These are phyloP conservation scores for Polymixis flavicincta DNA, from an alignment of 2,888 invertebrate species.

Conservation along the genomic window DNA sequence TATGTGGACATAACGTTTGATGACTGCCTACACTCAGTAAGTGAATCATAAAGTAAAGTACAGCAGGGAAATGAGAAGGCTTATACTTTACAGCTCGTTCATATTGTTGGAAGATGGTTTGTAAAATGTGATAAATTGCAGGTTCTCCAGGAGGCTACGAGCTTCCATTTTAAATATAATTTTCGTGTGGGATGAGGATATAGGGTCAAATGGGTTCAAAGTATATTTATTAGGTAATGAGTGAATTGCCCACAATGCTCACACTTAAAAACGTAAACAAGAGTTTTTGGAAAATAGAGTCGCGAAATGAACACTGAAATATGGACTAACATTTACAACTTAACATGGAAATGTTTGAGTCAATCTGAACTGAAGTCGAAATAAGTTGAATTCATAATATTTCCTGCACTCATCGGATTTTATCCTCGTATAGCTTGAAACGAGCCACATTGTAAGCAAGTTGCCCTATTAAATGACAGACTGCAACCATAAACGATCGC, in stretches of 20 bases:
- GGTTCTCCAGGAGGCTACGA: background rate
- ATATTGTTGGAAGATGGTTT: background rate
- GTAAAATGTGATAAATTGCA: constrained; percentile 7
- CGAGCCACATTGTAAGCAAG: constrained; percentile 27
- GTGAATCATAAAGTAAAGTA: constrained; percentile 51
- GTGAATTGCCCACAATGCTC: background rate
- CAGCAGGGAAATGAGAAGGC: constrained; percentile 26
- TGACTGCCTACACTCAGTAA: constrained; percentile 37
- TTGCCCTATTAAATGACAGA: constrained; percentile 30
- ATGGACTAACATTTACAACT: constrained; percentile 1
- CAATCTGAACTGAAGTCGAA: constrained; percentile 9
- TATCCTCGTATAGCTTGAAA: constrained; percentile 18
- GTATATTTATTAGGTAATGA: background rate
- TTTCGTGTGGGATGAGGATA: background rate
- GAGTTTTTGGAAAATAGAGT: background rate
- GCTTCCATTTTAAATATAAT: background rate
- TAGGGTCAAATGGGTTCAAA: background rate
- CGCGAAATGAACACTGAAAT: background rate
- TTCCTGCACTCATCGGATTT: background rate
- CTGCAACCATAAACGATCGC: constrained; percentile 39
- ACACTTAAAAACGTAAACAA: background rate
- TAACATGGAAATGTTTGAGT: background rate
- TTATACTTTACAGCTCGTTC: constrained; percentile 21
- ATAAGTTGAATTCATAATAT: background rate
- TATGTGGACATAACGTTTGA: constrained; percentile 42